These are phyloP conservation scores for Mactra quadrangularis DNA, from an alignment of 1,140 invertebrate genomes.

Conservation along the genomic window DNA sequence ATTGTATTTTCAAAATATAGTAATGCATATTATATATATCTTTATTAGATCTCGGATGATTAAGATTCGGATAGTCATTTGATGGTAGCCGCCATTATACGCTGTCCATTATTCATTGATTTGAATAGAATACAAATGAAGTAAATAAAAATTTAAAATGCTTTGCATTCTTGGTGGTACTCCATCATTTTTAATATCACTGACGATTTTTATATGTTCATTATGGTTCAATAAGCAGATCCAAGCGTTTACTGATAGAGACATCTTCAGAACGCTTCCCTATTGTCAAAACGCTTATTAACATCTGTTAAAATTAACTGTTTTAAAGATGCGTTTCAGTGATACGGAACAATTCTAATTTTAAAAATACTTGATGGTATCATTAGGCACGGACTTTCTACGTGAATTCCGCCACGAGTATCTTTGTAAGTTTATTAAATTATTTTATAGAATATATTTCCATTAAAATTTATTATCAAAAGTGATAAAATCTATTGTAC, in stretches of 20 bases:
- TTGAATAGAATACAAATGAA: not conserved
- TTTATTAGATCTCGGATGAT: too few relatives aligned
- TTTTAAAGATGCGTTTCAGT: slow-evolving; percentile 48
- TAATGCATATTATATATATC: too few relatives aligned
- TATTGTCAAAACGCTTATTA: slow-evolving; percentile 56
- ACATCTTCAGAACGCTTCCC: slow-evolving; percentile 41
- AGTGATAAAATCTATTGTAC: slow-evolving; percentile 32
- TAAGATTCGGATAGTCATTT: slow-evolving; percentile 2
- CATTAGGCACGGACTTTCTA: slow-evolving; percentile 11
- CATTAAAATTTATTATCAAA: slow-evolving; percentile 56
- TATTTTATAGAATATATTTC: slow-evolving; percentile 56
- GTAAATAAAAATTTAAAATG: slow-evolving; percentile 43
- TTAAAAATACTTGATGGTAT: slow-evolving; percentile 9
- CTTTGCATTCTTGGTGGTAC: slow-evolving; percentile 44
- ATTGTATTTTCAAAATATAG: too few relatives aligned
- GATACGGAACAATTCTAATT: slow-evolving; percentile 42
- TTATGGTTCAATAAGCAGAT: slow-evolving; percentile 41
- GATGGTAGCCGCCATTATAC: too few relatives aligned
- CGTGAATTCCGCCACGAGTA: slow-evolving; percentile 6
- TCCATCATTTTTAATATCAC: slow-evolving; percentile 51
- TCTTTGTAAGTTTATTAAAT: slow-evolving; percentile 53
- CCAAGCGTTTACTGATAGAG: slow-evolving; percentile 48
- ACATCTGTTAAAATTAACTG: slow-evolving; percentile 50
- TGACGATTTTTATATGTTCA: slow-evolving; percentile 53
- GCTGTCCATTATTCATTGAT: too few relatives aligned